A percentile compares a stretch with the other conserved stretches of the same genome.
Conservation (phyloP, 2,797 vertebrate genomes). For the Eulemur rubriventer region DNA sequence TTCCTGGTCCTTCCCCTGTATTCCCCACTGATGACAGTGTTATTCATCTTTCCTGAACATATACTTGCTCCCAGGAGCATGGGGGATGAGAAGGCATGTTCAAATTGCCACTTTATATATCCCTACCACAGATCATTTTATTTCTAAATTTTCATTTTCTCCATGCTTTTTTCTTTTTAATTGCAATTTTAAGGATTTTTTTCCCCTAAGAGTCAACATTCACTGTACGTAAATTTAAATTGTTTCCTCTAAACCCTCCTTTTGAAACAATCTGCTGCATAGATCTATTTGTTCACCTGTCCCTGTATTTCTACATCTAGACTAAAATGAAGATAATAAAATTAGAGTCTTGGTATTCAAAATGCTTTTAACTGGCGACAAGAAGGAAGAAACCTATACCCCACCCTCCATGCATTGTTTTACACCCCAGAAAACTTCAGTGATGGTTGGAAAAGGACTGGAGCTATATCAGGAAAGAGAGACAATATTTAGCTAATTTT, state of each 20-base stretch:
- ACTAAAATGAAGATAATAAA: neutral
- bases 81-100: neutral
- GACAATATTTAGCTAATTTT: neutral
- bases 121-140: neutral
- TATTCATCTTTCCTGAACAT: neutral
- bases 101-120: neutral
- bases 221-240: neutral
- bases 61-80: neutral
- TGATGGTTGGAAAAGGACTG: neutral
- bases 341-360: neutral
- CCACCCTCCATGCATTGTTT: neutral
- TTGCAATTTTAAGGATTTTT: neutral
- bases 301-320: neutral
- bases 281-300: neutral
- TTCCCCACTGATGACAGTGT: neutral
- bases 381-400: neutral
- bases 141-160: neutral
- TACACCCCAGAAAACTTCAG: neutral
- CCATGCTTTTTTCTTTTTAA: neutral
- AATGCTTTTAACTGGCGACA: conserved; percentile 35
- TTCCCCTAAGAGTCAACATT: neutral
- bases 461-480: neutral
- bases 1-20: neutral
- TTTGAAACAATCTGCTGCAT: neutral
- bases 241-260: neutral